phyloP scores from a whole-genome alignment of 1,140 invertebrate species.

The Zaprionus capensis region DNA sequence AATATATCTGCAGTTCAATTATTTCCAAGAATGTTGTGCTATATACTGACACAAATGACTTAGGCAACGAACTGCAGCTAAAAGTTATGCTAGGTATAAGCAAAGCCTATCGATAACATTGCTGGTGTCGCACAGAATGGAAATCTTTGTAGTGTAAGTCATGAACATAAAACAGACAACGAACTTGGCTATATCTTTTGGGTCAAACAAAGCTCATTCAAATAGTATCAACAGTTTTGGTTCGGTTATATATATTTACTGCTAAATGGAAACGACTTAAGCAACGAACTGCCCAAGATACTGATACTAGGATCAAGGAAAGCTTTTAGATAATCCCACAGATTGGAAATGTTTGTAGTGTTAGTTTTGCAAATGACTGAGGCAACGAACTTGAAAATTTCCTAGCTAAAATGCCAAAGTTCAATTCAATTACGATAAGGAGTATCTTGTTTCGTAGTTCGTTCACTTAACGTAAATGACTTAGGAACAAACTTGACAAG shows the following conservation, averaged over 20 bases:
- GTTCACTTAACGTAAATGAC: not conserved
- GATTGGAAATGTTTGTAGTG: too few species aligned
- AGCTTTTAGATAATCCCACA: too few species aligned
- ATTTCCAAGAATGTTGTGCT: not conserved
- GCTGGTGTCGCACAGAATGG: too few species aligned
- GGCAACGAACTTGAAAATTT: slow-evolving; percentile 65
- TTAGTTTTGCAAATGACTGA: slow-evolving; percentile 39
- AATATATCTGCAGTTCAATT: not conserved
- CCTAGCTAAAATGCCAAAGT: slow-evolving; percentile 54
- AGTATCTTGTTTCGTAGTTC: not conserved
- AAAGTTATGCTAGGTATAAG: too few species aligned
- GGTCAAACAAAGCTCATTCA: too few species aligned
- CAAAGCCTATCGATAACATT: too few species aligned
- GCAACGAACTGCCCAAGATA: too few species aligned
- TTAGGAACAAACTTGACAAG: not conserved
- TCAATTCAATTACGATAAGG: not conserved
- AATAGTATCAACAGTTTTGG: too few species aligned
- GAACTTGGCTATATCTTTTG: too few species aligned
- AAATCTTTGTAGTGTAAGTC: too few species aligned
- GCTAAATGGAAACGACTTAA: too few species aligned
- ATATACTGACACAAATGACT: not conserved
- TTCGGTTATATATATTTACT: too few species aligned
- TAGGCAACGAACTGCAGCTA: not conserved
- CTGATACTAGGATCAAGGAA: slow-evolving; percentile 26
- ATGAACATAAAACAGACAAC: not conserved